Conservation (phyloP, 2,797 vertebrate species). For the Melanogrammus aeglefinus region DNA sequence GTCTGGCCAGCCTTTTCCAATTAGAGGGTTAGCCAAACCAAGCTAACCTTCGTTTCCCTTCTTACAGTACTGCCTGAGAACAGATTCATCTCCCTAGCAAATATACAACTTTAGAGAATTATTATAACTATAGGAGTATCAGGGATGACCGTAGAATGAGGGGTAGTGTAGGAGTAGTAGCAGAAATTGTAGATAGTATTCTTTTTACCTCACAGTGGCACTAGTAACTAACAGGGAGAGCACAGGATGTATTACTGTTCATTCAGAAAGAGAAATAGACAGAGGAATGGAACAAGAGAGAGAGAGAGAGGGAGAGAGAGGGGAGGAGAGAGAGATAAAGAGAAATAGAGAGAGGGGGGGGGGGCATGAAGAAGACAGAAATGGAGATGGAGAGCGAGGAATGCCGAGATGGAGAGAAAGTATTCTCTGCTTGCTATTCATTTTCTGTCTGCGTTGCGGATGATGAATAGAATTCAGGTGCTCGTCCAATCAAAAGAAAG, state of each 20-base stretch:
- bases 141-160: background rate
- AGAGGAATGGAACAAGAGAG: background rate
- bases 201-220: background rate
- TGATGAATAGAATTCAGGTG: conserved; percentile 5
- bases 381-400: background rate
- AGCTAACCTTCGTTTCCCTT: conserved; percentile 44
- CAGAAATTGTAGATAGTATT: background rate
- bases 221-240: background rate
- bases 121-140: background rate
- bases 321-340: background rate
- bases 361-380: background rate
- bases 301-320: background rate
- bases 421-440: background rate
- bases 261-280: too few species aligned
- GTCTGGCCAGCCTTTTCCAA: conserved; percentile 57
- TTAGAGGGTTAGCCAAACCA: conserved; percentile 51
- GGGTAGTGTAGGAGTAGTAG: background rate
- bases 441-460: conserved; percentile 1
- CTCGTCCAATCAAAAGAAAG: conserved; percentile 7
- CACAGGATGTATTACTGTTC: background rate
- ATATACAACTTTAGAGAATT: background rate
- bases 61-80: conserved; percentile 22
- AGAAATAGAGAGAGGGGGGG: background rate
- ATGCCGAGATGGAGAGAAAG: background rate
- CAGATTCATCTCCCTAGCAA: background rate